Percentiles rank a stretch among this genome's conserved stretches.
Conservation (phyloP, 1,140 invertebrate genomes). For the Lepidostoma basale region DNA sequence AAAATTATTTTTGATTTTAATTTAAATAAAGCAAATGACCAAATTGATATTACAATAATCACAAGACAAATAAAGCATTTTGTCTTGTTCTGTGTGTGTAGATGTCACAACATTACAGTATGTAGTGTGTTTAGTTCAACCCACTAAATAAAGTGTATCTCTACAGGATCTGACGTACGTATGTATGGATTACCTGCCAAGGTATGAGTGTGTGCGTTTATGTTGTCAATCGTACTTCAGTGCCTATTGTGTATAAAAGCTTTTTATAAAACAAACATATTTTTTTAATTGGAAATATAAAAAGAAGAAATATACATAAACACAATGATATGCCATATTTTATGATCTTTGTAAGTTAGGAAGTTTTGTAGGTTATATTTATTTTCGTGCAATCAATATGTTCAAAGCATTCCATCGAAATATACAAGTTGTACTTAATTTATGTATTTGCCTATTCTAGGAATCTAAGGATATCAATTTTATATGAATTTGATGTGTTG, state of each 20-base stretch:
- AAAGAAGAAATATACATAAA: no score
- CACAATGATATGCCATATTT: slow-evolving; percentile 32
- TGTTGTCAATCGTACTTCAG: slow-evolving; percentile 40
- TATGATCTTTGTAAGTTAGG: slow-evolving; percentile 25
- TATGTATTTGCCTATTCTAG: background rate
- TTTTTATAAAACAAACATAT: slow-evolving; percentile 34
- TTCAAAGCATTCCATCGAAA: slow-evolving; percentile 22
- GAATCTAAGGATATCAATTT: slow-evolving; percentile 9
- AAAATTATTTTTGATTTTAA: no score
- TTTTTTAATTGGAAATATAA: slow-evolving; percentile 28
- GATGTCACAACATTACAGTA: no score
- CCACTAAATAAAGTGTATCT: no score
- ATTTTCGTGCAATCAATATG: slow-evolving; percentile 25
- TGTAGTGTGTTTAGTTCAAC: no score
- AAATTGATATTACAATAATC: no score
- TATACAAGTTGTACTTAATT: slow-evolving; percentile 24
- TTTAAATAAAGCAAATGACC: no score
- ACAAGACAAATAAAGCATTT: no score
- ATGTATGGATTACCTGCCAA: background rate
- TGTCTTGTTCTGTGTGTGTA: no score
- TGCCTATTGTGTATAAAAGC: slow-evolving; percentile 33
- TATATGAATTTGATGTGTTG: slow-evolving; percentile 32
- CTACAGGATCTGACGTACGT: background rate
- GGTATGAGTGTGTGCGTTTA: slow-evolving; percentile 27
- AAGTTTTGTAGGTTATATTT: slow-evolving; percentile 10